Evolutionary conservation across 2,888 invertebrate species (phyloP).

Genomic region (Tetanocera ferruginea): DNA sequence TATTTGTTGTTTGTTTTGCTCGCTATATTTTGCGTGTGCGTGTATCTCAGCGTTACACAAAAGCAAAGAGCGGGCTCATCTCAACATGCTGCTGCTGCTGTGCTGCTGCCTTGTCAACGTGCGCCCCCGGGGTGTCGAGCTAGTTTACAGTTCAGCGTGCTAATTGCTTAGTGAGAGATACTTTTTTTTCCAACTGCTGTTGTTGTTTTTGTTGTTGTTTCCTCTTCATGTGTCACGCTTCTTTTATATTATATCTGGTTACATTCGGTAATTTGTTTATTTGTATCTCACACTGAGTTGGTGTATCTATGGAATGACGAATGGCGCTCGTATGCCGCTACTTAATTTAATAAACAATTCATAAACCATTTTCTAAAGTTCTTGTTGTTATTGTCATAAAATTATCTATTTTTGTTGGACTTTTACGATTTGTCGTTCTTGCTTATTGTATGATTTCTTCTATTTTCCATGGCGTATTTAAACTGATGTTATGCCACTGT

Average conservation of each 20-base stretch:
- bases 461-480: not conserved
- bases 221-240: not conserved
- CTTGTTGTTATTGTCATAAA: too few relatives aligned
- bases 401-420: too few relatives aligned
- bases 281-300: slow-evolving; percentile 1
- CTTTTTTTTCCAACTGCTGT: slow-evolving; percentile 24
- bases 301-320: not conserved
- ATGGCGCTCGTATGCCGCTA: slow-evolving; percentile 12
- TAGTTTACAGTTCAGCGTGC: slow-evolving; percentile 33
- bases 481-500: slow-evolving; percentile 23
- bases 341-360: slow-evolving; percentile 31
- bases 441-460: too few relatives aligned
- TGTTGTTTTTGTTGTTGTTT: slow-evolving; percentile 28
- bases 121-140: slow-evolving; percentile 24
- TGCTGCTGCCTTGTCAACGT: slow-evolving; percentile 1
- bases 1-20: not conserved
- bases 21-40: not conserved
- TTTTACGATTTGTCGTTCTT: too few relatives aligned
- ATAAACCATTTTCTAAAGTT: not conserved
- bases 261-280: slow-evolving; percentile 1
- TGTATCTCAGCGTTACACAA: too few relatives aligned
- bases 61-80: not conserved
- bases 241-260: not conserved
- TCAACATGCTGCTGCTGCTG: not conserved
- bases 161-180: slow-evolving; percentile 32